Evolutionary conservation across 2,797 vertebrate genomes (phyloP).

Genomic region (Takifugu ocellatus): DNA sequence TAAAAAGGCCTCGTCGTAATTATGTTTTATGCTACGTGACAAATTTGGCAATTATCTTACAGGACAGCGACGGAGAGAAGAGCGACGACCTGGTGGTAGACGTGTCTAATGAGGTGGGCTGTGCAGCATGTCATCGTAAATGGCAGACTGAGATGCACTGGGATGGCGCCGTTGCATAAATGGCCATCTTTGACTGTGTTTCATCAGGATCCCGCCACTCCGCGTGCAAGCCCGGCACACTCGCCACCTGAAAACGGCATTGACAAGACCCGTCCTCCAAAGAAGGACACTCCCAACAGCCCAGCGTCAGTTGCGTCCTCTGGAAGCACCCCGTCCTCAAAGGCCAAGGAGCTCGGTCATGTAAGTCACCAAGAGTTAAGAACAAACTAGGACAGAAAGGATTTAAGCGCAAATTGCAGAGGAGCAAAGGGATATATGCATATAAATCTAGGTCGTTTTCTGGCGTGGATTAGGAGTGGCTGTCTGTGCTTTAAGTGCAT

Average conservation of each 20-base stretch:
- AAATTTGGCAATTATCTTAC: conserved; percentile 45
- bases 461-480: conserved; percentile 71
- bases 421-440: conserved; percentile 58
- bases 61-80: conserved; percentile 99
- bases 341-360: conserved; percentile 99
- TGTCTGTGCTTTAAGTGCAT: conserved; percentile 77
- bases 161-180: not conserved
- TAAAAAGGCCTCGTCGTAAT: too few species aligned
- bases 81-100: conserved; percentile 98
- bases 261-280: conserved; percentile 92
- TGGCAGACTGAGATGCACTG: not conserved
- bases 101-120: conserved; percentile 94
- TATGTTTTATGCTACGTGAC: not conserved
- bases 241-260: conserved; percentile 97
- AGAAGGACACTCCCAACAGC: conserved; percentile 97
- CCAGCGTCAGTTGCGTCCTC: conserved; percentile 96
- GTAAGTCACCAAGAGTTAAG: conserved; percentile 76
- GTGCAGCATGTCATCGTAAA: conserved; percentile 1
- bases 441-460: conserved; percentile 63
- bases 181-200: not conserved
- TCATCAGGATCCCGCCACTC: conserved; percentile 91
- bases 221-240: conserved; percentile 91
- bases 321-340: conserved; percentile 97
- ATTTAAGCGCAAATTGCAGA: conserved; percentile 55
- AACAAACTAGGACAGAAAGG: conserved; percentile 54